Percentiles rank a stretch among this genome's conserved stretches.
phyloP scores from a whole-genome alignment of 53 echinoderm and acorn worm species.

The Pentamera pediparva region DNA sequence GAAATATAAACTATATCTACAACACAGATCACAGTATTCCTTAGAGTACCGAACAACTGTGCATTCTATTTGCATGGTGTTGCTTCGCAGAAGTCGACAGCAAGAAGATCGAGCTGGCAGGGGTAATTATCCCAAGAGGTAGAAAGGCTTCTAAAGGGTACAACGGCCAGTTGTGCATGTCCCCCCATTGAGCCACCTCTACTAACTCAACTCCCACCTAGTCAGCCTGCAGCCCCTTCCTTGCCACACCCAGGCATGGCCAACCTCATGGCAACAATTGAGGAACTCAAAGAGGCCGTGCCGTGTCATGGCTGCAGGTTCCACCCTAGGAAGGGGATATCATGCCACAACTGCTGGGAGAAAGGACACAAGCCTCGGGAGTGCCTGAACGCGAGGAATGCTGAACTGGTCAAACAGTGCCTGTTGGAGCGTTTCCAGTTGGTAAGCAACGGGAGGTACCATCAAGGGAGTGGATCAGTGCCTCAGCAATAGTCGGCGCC shows the following conservation, averaged over 20 bases:
- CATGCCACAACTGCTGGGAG: constrained; percentile 52
- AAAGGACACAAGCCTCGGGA: constrained; percentile 27
- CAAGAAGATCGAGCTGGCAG: neutral
- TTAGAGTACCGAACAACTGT: too few relatives aligned
- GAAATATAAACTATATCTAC: too few relatives aligned
- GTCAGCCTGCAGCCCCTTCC: neutral
- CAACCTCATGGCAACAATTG: constrained; percentile 4
- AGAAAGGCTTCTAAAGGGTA: neutral
- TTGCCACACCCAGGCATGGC: neutral
- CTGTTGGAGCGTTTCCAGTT: constrained; percentile 23
- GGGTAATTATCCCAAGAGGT: neutral
- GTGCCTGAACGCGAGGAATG: constrained; percentile 22
- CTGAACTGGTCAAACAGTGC: constrained; percentile 25
- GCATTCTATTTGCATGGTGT: too few relatives aligned
- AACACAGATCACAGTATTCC: too few relatives aligned
- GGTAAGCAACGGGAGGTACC: constrained; percentile 45
- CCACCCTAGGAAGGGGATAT: neutral
- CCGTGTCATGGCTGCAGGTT: too few relatives aligned
- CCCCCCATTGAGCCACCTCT: neutral
- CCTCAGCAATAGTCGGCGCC: constrained; percentile 10
- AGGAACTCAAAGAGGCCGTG: constrained; percentile 12
- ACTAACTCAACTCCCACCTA: neutral
- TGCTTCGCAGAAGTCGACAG: too few relatives aligned
- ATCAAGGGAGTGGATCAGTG: constrained; percentile 31
- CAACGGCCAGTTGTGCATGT: neutral